phyloP scores from a whole-genome alignment of 2,113 vertebrate genomes.

The Orycteropus afer region DNA sequence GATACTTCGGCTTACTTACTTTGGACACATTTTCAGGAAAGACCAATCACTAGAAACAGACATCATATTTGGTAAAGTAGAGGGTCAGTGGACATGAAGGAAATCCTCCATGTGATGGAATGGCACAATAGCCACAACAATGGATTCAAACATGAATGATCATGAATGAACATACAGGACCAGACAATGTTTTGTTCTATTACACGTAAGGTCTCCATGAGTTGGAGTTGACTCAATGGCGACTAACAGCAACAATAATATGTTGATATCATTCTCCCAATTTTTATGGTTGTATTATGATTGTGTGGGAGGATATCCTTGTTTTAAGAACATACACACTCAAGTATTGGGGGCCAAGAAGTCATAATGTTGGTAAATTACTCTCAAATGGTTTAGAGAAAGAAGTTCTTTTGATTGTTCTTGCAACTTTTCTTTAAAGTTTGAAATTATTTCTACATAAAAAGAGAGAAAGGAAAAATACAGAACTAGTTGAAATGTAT shows the following conservation, averaged over 20 bases:
- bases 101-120: not conserved
- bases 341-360: not conserved
- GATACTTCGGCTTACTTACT: not conserved
- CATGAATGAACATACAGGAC: not conserved
- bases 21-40: not conserved
- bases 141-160: not conserved
- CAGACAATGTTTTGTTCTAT: not conserved
- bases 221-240: not conserved
- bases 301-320: not conserved
- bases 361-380: not conserved
- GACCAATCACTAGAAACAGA: not conserved
- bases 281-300: not conserved
- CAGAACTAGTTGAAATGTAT: not conserved
- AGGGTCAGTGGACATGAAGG: not conserved
- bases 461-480: not conserved
- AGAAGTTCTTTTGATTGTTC: not conserved
- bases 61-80: not conserved
- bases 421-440: not conserved
- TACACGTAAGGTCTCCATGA: not conserved
- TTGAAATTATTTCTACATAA: constrained; percentile 12
- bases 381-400: not conserved
- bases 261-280: not conserved
- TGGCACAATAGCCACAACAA: not conserved
- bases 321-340: not conserved
- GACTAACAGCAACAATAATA: not conserved